Conservation (phyloP, 2,797 vertebrate species). For the Microcaecilia unicolor region DNA sequence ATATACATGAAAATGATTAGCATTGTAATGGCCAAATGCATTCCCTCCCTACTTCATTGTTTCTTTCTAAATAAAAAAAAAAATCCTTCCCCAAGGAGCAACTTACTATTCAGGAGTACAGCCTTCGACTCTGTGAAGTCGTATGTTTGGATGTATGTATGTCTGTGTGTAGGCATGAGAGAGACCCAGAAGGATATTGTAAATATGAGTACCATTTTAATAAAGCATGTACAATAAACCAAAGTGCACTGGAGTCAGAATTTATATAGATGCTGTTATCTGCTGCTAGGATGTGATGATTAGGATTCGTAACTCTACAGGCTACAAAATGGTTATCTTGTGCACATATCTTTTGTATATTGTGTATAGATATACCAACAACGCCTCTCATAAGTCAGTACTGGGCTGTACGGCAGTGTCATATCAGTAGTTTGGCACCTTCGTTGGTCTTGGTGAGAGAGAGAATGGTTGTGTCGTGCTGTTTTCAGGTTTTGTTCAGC, state of each 20-base stretch:
- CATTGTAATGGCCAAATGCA: slow-evolving; percentile 81
- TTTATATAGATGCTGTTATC: slow-evolving; percentile 72
- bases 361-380: too few species aligned
- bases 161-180: slow-evolving; percentile 55
- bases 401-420: too few species aligned
- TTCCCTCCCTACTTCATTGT: slow-evolving; percentile 41
- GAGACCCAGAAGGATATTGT: slow-evolving; percentile 68
- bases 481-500: too few species aligned
- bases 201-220: slow-evolving; percentile 94
- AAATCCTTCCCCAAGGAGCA: slow-evolving; percentile 42
- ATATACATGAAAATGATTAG: slow-evolving; percentile 73
- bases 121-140: slow-evolving; percentile 36
- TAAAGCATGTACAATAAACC: slow-evolving; percentile 95
- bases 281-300: background rate
- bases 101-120: slow-evolving; percentile 41
- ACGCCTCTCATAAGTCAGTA: too few species aligned
- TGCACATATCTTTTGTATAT: too few species aligned
- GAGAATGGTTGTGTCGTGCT: too few species aligned
- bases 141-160: slow-evolving; percentile 33
- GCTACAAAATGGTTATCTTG: too few species aligned
- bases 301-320: slow-evolving; percentile 6
- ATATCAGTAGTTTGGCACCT: too few species aligned
- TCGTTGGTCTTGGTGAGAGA: too few species aligned
- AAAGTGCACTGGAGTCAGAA: slow-evolving; percentile 67
- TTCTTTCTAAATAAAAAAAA: slow-evolving; percentile 37